These are phyloP conservation scores for Hypocryptadius cinnamomeus DNA, from an alignment of 2,113 vertebrate species.

Conservation along the genomic window DNA sequence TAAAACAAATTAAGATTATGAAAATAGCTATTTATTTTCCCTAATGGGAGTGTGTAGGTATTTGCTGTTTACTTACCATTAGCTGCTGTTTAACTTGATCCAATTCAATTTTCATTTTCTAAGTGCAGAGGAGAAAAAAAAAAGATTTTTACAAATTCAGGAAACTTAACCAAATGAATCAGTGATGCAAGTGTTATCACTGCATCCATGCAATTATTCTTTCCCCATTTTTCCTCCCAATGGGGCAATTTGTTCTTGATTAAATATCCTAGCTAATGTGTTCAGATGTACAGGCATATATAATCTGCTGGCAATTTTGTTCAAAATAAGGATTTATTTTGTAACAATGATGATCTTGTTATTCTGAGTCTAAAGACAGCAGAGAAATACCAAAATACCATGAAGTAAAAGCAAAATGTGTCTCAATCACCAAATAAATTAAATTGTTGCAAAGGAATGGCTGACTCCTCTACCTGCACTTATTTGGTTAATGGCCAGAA, in stretches of 20 bases:
- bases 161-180: neutral
- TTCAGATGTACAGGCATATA: neutral
- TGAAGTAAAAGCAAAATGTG: fast-evolving
- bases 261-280: neutral
- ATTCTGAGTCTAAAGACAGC: neutral
- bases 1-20: conserved; percentile 33
- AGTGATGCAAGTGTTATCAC: neutral
- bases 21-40: neutral
- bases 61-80: conserved; percentile 72
- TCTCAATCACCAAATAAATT: neutral
- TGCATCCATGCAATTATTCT: neutral
- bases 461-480: neutral
- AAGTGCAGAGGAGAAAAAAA: conserved; percentile 13
- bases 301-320: neutral
- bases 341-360: neutral
- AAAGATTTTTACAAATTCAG: neutral
- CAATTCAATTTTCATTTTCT: conserved; percentile 96
- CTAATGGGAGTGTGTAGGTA: neutral
- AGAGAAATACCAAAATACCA: neutral
- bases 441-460: neutral
- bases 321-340: neutral
- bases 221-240: neutral
- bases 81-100: conserved; percentile 86
- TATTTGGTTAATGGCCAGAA: neutral
- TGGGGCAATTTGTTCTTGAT: neutral